These are phyloP conservation scores for Trypoxylon attenuatum DNA, from an alignment of 2,888 invertebrate genomes.

Conservation along the genomic window DNA sequence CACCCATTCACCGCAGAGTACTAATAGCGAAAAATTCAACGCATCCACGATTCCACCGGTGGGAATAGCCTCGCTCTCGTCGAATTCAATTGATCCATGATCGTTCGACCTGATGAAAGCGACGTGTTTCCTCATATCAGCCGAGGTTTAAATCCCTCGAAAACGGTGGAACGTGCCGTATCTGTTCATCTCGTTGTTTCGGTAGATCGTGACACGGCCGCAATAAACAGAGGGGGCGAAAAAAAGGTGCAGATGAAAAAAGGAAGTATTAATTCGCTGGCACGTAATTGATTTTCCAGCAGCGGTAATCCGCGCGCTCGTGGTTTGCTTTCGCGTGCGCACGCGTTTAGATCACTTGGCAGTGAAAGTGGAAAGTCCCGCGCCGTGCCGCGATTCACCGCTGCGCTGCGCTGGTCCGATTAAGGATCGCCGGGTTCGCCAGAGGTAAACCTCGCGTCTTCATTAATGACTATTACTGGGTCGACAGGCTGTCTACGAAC, in stretches of 20 bases:
- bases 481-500: conserved; percentile 11
- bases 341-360: no score
- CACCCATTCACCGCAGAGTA: background rate
- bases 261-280: conserved; percentile 46
- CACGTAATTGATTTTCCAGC: conserved; percentile 45
- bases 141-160: background rate
- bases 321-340: no score
- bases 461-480: conserved; percentile 43
- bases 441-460: conserved; percentile 20
- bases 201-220: no score
- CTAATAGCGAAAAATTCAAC: background rate
- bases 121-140: background rate
- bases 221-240: no score
- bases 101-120: background rate
- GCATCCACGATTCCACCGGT: background rate
- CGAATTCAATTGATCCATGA: background rate
- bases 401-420: conserved; percentile 13
- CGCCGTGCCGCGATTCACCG: conserved; percentile 2
- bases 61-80: background rate
- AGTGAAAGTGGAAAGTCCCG: background rate
- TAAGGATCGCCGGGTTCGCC: conserved; percentile 30
- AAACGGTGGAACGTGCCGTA: background rate
- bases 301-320: conserved; percentile 3
- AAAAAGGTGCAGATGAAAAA: conserved; percentile 23
- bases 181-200: background rate